Conservation (phyloP, 2,888 invertebrate species). For the Orthonychiurus folsomi region DNA sequence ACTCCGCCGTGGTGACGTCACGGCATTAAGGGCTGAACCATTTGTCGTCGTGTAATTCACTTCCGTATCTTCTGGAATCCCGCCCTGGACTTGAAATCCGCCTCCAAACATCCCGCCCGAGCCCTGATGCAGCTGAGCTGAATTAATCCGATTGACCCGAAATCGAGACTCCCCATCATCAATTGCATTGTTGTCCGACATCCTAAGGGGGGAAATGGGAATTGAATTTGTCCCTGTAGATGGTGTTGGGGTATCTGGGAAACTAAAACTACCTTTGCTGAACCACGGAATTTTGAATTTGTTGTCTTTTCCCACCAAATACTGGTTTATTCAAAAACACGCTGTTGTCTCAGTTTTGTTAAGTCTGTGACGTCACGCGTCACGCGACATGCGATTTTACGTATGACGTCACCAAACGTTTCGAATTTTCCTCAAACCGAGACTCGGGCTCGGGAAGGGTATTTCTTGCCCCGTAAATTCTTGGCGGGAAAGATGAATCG, state of each 20-base stretch:
- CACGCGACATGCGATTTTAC: neutral
- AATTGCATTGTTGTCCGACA: conserved; percentile 23
- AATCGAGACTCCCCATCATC: conserved; percentile 31
- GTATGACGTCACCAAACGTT: no score
- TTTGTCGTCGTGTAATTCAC: conserved; percentile 41
- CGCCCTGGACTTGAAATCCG: neutral
- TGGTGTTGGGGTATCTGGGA: conserved; percentile 31
- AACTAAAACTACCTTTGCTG: conserved; percentile 37
- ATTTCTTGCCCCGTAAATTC: neutral
- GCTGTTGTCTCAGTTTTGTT: neutral
- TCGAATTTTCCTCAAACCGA: no score
- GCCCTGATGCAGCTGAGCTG: conserved; percentile 22
- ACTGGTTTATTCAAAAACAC: no score
- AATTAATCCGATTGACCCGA: conserved; percentile 37
- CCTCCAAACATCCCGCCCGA: neutral
- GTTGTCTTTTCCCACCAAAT: neutral
- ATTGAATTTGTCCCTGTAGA: conserved; percentile 1
- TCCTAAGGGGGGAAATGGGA: conserved; percentile 9
- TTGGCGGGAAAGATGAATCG: neutral
- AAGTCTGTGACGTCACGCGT: neutral
- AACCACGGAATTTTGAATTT: conserved; percentile 40
- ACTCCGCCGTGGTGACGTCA: conserved; percentile 31
- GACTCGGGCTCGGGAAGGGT: no score
- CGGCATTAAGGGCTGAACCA: conserved; percentile 12
- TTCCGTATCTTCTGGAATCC: conserved; percentile 42